phyloP scores from a whole-genome alignment of 2,113 vertebrate genomes.

The Alligator mississippiensis region DNA sequence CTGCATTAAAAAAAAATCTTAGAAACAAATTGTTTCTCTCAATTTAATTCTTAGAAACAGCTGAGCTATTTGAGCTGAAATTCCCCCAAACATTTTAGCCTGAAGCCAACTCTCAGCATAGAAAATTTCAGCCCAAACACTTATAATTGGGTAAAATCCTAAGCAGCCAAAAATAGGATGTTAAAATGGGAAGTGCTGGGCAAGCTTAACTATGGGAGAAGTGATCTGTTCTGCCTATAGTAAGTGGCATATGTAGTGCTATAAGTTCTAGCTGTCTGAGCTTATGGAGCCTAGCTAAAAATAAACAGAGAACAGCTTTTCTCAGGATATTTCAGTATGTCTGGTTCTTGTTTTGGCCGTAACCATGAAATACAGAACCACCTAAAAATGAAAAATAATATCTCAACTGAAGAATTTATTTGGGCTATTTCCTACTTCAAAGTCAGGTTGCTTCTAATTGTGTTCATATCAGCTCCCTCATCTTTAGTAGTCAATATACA shows the following conservation, averaged over 20 bases:
- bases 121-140: neutral
- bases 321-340: neutral
- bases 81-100: neutral
- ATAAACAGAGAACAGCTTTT: neutral
- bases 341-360: neutral
- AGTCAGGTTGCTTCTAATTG: neutral
- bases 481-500: neutral
- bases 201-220: neutral
- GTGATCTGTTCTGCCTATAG: neutral
- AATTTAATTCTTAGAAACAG: neutral
- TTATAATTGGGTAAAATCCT: neutral
- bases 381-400: neutral
- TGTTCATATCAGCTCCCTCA: neutral
- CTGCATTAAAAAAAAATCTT: accelerated
- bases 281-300: neutral
- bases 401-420: neutral
- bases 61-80: neutral
- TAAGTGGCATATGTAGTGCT: neutral
- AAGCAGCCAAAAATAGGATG: neutral
- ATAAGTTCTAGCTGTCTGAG: neutral
- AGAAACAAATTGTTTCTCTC: neutral
- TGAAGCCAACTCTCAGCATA: accelerated
- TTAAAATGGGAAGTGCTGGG: neutral
- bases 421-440: neutral
- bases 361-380: neutral